Conservation (phyloP, 2,888 invertebrate species). For the Megastigmus dorsalis region DNA sequence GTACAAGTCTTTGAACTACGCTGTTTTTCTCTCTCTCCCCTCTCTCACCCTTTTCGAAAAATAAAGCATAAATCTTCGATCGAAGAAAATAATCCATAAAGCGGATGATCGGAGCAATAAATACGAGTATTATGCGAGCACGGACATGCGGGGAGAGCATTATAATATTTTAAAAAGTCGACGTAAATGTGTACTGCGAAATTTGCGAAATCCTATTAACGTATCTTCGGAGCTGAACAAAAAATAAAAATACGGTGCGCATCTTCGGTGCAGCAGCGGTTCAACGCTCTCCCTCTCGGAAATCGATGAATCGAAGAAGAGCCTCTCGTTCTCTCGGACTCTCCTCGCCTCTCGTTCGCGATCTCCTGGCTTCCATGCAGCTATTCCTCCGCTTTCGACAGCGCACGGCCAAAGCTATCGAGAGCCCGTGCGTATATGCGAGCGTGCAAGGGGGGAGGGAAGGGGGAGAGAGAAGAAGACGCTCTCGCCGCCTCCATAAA, state of each 20-base stretch:
- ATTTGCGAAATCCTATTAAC: constrained; percentile 53
- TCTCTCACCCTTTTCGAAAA: too few species aligned
- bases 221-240: too few species aligned
- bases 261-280: constrained; percentile 28
- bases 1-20: constrained; percentile 21
- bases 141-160: constrained; percentile 10
- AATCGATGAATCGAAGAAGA: constrained; percentile 47
- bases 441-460: constrained; percentile 22
- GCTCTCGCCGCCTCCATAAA: constrained; percentile 65
- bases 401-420: not conserved
- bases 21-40: constrained; percentile 20
- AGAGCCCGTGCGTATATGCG: not conserved
- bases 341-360: not conserved
- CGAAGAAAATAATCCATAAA: constrained; percentile 44
- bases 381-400: constrained; percentile 38
- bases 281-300: not conserved
- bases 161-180: constrained; percentile 30
- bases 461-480: constrained; percentile 32
- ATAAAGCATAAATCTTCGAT: constrained; percentile 47
- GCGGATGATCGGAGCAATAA: constrained; percentile 35
- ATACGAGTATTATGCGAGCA: constrained; percentile 42
- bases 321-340: too few species aligned
- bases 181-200: constrained; percentile 43
- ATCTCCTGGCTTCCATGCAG: too few species aligned
- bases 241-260: too few species aligned